Base-by-base conservation (phyloP, 2,888 invertebrate genomes). In the Acleris cristana region DNA sequence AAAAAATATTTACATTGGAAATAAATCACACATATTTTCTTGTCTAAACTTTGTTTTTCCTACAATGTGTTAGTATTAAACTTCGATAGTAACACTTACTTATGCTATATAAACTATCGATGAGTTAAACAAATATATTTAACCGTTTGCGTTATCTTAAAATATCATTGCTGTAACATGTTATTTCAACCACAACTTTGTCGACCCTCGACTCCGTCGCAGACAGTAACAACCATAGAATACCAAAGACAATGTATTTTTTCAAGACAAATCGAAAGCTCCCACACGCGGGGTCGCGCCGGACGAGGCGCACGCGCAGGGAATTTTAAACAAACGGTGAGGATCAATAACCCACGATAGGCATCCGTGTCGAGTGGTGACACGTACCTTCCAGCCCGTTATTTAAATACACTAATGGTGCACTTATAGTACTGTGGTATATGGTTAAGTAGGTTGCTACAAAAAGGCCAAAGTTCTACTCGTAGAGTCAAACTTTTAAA, bases 321-420 rank as follows among this genome's bases (percentile, higher is more conserved):
- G 87, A 83, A 87, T 88, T 82, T 79, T 85, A 85, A 76, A 72
- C 72, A 73, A 72, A 76, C 65, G 58, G 67, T 63, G 63, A 81
- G 81, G 87, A 87, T 83, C 88, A 87, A 86, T 85, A 87, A 87
- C 88, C 88, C 78, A 69, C 74, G 77, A 77, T 75, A 78, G 78
- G 81, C 78, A 86, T 83, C 77, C 78, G 81, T 82, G 83, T 78
- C 82, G 76, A 73, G 73, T 78, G 78, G 73, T 77, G 78, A 74
- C 75, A 65, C 64, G 54, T 44, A 59, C 66, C 66, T 62, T 45
- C 44, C 56, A 66, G 49, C 40, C 66, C 66, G 61, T 66, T 66
- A 66, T 52, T 61, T 45, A 62, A 51, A 52, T 44, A 51, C 19
- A 56, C 56, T 40, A 58, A 18, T 55, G 23, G 26, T 34, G 49